These are phyloP conservation scores for Myripristis murdjan DNA, from an alignment of 2,797 vertebrate genomes.

Conservation along the genomic window DNA sequence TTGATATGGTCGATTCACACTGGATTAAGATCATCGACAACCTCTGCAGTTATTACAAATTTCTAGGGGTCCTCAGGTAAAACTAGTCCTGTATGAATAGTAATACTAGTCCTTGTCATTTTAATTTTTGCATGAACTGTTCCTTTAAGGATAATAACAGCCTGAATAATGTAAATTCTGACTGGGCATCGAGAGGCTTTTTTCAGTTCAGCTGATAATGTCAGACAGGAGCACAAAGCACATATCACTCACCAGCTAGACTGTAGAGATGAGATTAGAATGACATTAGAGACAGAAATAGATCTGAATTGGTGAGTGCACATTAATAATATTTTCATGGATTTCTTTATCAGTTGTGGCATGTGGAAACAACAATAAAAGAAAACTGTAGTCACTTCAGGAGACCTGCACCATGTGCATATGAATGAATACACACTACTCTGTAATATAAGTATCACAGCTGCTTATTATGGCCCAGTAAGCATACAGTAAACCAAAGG, in stretches of 20 bases:
- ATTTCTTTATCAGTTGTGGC: conserved; percentile 23
- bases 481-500: not conserved
- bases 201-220: too few relatives aligned
- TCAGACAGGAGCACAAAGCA: not conserved
- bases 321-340: conserved; percentile 37
- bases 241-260: not conserved
- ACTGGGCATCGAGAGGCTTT: too few relatives aligned
- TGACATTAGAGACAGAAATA: conserved; percentile 41
- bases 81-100: too few relatives aligned
- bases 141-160: not conserved
- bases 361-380: not conserved
- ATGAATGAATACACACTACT: not conserved
- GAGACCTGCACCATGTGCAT: too few relatives aligned
- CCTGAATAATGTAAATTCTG: not conserved
- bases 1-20: too few relatives aligned
- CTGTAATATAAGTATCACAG: too few relatives aligned
- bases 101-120: too few relatives aligned
- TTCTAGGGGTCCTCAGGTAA: too few relatives aligned
- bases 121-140: too few relatives aligned
- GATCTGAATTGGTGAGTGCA: conserved; percentile 12
- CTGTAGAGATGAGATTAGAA: conserved; percentile 14
- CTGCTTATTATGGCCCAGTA: not conserved
- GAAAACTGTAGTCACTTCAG: too few relatives aligned
- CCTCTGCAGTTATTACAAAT: too few relatives aligned
- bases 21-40: too few relatives aligned